Evolutionary conservation across 2,888 invertebrate species (phyloP), one percentile per base, ranked within the genome.

Genomic region (Ormyrus thymus): DNA sequence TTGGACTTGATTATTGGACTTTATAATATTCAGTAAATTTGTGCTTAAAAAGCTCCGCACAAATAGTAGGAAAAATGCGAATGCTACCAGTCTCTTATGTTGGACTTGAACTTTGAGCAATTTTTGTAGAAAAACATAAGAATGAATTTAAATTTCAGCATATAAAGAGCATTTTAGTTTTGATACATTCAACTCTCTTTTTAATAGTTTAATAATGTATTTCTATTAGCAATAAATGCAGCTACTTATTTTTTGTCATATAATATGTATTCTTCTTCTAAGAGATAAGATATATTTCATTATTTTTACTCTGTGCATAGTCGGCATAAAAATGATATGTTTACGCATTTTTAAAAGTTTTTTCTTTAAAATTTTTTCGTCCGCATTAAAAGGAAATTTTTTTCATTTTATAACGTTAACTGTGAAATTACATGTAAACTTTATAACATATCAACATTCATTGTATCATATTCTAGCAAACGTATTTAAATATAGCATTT

Each of bases 31-130:
- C 29, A 61, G 29, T 58, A 29, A 68, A 74, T 13, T 72, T 78
- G 64, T 74, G 78, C 64, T 74, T 65, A 59, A 62, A 68, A 69
- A 78, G 73, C 78, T 68, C 73, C 46, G 61, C 69, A 62, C 50
- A 56, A 59, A 50, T 61, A 11, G n/a, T 73, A 61, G 55, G 62
- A 72, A 53, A 74, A 74, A 66, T 59, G 46, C 66, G 51, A 77
- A 65, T 78, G 62, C 61, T 68, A 56, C 78, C 78, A 74, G 78
- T 78, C 73, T 78, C 73, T 64, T 73, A 62, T 45, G 15, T 78
- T 74, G 64, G 78, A 78, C 66, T 72, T 56, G 13, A 78, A 74
- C 15, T 56, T 74, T 45, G 8, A 68, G 55, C 66, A 15, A 56
- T 53, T 73, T 72, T 43, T 43, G 8, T 46, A 72, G 13, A n/a